Evolutionary conservation across 2,888 invertebrate species (phyloP), one percentile per base, ranked within the genome.

Genomic region (Octonoba sinensis): DNA sequence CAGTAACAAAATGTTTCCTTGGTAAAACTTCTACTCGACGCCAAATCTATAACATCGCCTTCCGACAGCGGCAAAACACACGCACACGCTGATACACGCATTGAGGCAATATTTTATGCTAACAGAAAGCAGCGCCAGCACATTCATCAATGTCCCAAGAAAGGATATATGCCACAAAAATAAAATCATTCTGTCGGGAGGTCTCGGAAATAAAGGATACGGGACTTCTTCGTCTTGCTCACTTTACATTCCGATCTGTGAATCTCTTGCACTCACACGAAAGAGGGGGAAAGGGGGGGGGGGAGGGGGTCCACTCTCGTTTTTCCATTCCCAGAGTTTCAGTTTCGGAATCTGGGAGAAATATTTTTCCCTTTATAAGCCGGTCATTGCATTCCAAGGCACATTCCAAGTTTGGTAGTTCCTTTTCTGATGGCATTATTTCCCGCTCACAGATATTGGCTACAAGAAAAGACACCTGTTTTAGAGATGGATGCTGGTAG

Each of bases 311-410:
- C 36, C 36, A 36, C 66, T 64, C 66, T 74, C 64, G 74, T 62
- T 66, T 74, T 74, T 74, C 74, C 62, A 66, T 65, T 36, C 54
- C 65, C 22, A 22, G 47, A 46, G 62, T 64, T 51, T 66, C 59
- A 16, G 36, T 69, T 20, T 56, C 57, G 59, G 75, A 69, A 75
- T 59, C 60, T 69, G n/a, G 18, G 73, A 44, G 49, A 62, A 67
- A 75, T 69, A 75, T 75, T 60, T 75, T 60, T 36, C 36, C 60
- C 54, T 67, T 75, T 75, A 75, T 75, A 75, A 75, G 75, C 75
- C 59, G 67, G 49, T 27, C 27, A 60, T 67, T 36, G 67, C 66
- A 75, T 75, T 75, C 75, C 67, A 20, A 20, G 60, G n/a, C 75
- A 75, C 75, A 75, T 75, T 67, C 67, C 65, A 22, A 74, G n/a